A percentile compares a stretch with the other conserved stretches of the same genome.
Evolutionary conservation across 2,797 vertebrate species (phyloP).

Genomic region (Potorous gilbertii): DNA sequence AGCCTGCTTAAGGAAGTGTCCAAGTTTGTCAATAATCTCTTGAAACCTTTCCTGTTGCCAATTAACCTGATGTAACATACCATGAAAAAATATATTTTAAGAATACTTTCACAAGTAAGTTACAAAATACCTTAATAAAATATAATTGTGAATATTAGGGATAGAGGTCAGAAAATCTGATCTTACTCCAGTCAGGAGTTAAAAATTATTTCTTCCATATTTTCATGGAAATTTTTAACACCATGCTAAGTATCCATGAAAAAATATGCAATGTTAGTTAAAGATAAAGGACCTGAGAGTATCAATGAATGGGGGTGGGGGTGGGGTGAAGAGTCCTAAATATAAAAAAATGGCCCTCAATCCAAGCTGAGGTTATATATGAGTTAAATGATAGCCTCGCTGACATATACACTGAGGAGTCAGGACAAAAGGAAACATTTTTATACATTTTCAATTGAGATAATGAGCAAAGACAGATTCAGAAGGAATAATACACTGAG

Average conservation of each 20-base stretch:
- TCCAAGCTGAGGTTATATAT: background rate
- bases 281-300: background rate
- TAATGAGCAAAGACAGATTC: background rate
- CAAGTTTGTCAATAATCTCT: constrained; percentile 94
- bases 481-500: background rate
- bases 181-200: background rate
- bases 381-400: background rate
- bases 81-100: constrained; percentile 48
- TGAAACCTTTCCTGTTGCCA: constrained; percentile 98
- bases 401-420: background rate
- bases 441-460: background rate
- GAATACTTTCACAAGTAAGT: constrained; percentile 48
- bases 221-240: background rate
- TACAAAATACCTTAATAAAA: constrained; percentile 61
- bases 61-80: constrained; percentile 89
- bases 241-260: background rate
- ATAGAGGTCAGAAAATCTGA: constrained; percentile 53
- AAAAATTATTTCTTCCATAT: background rate
- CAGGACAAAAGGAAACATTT: background rate
- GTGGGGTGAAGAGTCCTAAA: background rate
- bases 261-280: background rate
- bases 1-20: constrained; percentile 98
- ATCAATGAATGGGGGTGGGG: background rate
- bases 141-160: constrained; percentile 35
- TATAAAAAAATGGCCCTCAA: background rate